Evolutionary conservation across 1,140 invertebrate genomes (phyloP).

Genomic region (Caerostris darwini): DNA sequence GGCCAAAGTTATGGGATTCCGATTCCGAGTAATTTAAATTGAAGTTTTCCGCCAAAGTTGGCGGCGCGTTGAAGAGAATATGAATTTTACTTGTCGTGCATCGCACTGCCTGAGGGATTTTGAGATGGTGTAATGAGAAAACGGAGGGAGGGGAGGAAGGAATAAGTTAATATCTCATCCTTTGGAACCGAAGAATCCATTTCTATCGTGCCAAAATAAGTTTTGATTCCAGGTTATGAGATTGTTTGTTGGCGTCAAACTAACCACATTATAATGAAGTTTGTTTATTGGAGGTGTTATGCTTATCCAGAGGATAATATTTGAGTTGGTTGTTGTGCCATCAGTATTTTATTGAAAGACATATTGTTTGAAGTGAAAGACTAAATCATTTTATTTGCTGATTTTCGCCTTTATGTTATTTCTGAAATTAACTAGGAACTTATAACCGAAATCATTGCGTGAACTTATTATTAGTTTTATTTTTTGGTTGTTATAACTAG

Average conservation of each 20-base stretch:
- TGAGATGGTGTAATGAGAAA: constrained; percentile 26
- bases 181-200: not conserved
- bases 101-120: constrained; percentile 24
- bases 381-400: no score
- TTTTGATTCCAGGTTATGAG: constrained; percentile 27
- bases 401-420: no score
- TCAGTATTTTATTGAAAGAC: not conserved
- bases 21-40: constrained; percentile 70
- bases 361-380: not conserved
- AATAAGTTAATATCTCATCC: constrained; percentile 22
- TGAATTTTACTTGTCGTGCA: constrained; percentile 63
- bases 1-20: constrained; percentile 33
- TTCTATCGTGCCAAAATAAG: constrained; percentile 14
- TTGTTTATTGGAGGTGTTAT: not conserved
- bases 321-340: not conserved
- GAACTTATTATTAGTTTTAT: no score
- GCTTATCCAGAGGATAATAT: not conserved
- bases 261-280: not conserved
- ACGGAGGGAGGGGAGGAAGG: not conserved
- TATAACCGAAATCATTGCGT: no score
- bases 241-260: constrained; percentile 20
- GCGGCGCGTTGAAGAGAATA: constrained; percentile 34
- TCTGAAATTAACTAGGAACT: no score
- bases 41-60: constrained; percentile 59
- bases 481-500: no score